Evolutionary conservation across 2,888 invertebrate genomes (phyloP).

Genomic region (Linyphia triangularis): DNA sequence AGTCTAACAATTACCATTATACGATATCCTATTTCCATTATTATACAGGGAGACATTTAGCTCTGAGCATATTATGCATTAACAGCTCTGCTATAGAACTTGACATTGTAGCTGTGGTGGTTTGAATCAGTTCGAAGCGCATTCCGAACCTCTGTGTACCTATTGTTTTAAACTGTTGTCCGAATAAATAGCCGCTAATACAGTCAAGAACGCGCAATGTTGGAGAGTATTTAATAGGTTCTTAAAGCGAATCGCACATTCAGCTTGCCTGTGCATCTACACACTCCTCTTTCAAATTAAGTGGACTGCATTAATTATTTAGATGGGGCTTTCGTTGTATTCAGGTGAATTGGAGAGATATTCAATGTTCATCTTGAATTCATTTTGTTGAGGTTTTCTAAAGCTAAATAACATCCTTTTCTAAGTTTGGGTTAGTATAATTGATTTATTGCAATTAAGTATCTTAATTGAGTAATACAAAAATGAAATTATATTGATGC

Average conservation of each 20-base stretch:
- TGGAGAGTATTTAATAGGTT: slow-evolving; percentile 32
- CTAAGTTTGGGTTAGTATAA: too few relatives aligned
- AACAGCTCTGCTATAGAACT: slow-evolving; percentile 30
- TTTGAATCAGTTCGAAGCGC: slow-evolving; percentile 34
- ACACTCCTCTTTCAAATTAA: slow-evolving; percentile 29
- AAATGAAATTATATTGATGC: too few relatives aligned
- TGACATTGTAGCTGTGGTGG: slow-evolving; percentile 29
- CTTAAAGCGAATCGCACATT: slow-evolving; percentile 25
- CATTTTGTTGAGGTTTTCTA: background rate
- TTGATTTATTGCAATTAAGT: too few relatives aligned
- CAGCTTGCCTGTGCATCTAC: background rate
- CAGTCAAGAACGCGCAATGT: slow-evolving; percentile 40
- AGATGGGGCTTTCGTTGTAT: background rate
- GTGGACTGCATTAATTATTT: background rate
- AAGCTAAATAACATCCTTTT: background rate
- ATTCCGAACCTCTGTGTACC: slow-evolving; percentile 36
- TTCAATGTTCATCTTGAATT: background rate
- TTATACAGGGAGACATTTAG: slow-evolving; percentile 51
- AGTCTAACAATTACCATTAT: slow-evolving; percentile 49
- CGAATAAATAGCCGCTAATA: slow-evolving; percentile 62
- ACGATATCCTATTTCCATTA: slow-evolving; percentile 55
- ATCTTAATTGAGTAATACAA: too few relatives aligned
- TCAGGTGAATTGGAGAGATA: background rate
- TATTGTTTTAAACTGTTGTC: slow-evolving; percentile 47
- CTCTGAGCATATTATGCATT: slow-evolving; percentile 46